Evolutionary conservation across 2,888 invertebrate species (phyloP).

Genomic region (Drepanosiphum platanoidis): DNA sequence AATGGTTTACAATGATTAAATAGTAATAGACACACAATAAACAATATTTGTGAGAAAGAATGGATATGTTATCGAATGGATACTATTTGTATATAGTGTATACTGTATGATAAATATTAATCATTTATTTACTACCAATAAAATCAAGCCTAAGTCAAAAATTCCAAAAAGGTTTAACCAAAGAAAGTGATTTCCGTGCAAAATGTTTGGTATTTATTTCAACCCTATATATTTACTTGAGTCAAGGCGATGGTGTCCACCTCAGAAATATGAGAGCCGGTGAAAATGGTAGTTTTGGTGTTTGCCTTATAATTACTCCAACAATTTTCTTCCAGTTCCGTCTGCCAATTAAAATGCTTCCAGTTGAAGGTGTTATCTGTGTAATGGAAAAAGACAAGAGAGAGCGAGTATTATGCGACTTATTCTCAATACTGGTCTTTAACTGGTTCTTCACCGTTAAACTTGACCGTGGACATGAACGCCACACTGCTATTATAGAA

Average conservation of each 20-base stretch:
- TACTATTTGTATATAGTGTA: too few species aligned
- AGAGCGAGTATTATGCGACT: background rate
- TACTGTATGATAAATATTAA: too few species aligned
- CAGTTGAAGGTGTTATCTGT: constrained; percentile 44
- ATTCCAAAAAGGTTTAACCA: too few species aligned
- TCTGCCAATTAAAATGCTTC: constrained; percentile 41
- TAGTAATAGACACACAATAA: background rate
- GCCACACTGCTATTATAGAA: constrained; percentile 12
- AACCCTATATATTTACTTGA: constrained; percentile 24
- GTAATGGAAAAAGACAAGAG: background rate
- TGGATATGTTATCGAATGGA: too few species aligned
- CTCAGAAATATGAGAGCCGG: constrained; percentile 44
- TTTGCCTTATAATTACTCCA: constrained; percentile 46
- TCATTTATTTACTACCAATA: too few species aligned
- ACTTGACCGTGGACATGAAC: constrained; percentile 6
- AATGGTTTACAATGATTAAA: background rate
- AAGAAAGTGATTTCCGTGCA: too few species aligned
- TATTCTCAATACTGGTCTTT: background rate
- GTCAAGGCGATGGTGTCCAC: constrained; percentile 43
- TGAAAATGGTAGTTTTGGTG: constrained; percentile 28
- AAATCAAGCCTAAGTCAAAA: too few species aligned
- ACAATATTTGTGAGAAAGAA: background rate
- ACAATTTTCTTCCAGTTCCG: constrained; percentile 37
- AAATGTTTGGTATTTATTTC: too few species aligned
- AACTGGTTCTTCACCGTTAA: constrained; percentile 13